Conservation (phyloP, 2,888 invertebrate genomes). For the Troilus luridus region DNA sequence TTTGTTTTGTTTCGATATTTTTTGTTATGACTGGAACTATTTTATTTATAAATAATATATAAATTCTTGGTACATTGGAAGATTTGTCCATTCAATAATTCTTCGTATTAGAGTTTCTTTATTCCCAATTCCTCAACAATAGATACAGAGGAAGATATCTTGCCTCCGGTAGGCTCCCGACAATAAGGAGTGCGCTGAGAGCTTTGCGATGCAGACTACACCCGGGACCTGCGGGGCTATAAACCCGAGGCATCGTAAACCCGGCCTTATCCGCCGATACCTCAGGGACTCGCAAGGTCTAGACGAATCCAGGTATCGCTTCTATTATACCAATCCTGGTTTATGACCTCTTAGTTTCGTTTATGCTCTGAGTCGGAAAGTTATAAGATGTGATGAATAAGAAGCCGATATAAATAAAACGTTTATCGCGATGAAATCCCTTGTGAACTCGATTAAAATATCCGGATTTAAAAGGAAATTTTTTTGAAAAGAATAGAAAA, state of each 20-base stretch:
- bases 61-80: no score
- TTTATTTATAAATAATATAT: no score
- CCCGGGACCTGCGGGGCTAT: constrained; percentile 30
- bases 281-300: not conserved
- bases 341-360: not conserved
- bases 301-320: constrained; percentile 22
- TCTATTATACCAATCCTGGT: not conserved
- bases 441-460: not conserved
- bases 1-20: no score
- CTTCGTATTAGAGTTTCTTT: not conserved
- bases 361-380: not conserved
- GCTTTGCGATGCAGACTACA: constrained; percentile 22
- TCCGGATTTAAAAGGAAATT: no score
- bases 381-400: not conserved
- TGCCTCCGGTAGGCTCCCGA: not conserved
- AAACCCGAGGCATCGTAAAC: not conserved
- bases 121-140: not conserved
- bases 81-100: no score
- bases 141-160: not conserved
- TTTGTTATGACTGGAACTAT: no score
- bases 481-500: no score
- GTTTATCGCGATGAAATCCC: not conserved
- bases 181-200: not conserved
- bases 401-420: not conserved
- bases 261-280: constrained; percentile 1